Evolutionary conservation across 1,140 invertebrate species (phyloP), one percentile per base, ranked within the genome.

Genomic region (Frieseomelitta varia): DNA sequence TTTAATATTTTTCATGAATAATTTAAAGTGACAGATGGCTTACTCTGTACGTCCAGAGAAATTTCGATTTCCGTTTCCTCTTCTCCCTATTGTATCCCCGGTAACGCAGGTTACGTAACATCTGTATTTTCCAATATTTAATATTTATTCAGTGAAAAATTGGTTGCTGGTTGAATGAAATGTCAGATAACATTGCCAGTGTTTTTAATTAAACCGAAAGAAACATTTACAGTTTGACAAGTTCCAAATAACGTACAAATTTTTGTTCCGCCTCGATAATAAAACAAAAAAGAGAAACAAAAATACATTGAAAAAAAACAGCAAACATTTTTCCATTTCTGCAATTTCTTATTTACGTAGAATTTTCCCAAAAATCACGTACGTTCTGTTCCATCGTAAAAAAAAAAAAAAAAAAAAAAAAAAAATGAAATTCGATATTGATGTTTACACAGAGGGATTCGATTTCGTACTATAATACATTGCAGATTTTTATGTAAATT

Each of bases 91-190:
- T n/a, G 58, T 61, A 21, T 34, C 19, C 21, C 8, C 17, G 10
- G 24, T 61, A 24, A 21, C 21, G 19, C 19, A 6, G 17, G 27
- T 21, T 19, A 67, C 17, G 34, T 1, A 19, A 67, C 65, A 34
- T n/a, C 27, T 30, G 21, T 30, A 30, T 15, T 12, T 15, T 51
- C 68, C 68, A 4, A 68, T 68, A 68, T 68, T 68, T 68, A 39
- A 68, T 39, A 47, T 71, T 71, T 71, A 51, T 71, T 39, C 68
- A 15, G 24, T 24, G 39, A 71, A 71, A 71, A 71, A 39, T 68
- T 61, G 58, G 24, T 30, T 30, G 21, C 30, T 34, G 11, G 34
- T 68, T 6, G 4, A 47, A 24, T 8, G 12, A 4, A 71, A 51
- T 24, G 47, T n/a, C 14, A n/a, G 11, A 71, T n/a, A 47, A 47